These are phyloP conservation scores for Drosophila sturtevanti DNA, from an alignment of 1,140 invertebrate species.

Conservation along the genomic window DNA sequence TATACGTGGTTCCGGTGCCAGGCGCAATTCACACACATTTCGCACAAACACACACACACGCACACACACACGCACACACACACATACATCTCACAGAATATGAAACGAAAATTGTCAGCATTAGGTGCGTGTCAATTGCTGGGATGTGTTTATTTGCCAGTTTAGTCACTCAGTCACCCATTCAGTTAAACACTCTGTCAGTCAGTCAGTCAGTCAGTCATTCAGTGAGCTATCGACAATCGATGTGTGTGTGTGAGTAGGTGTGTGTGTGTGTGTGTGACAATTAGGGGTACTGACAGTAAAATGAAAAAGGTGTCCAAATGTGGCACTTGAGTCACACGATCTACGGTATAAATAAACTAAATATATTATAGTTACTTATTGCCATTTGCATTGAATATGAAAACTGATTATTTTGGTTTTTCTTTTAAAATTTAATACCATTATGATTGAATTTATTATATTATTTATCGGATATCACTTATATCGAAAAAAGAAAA, in stretches of 20 bases:
- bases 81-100: conserved; percentile 36
- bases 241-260: conserved; percentile 52
- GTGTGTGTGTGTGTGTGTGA: conserved; percentile 40
- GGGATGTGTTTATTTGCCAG: conserved; percentile 71
- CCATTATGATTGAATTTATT: too few relatives aligned
- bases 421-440: too few relatives aligned
- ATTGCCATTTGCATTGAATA: conserved; percentile 2
- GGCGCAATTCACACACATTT: conserved; percentile 41
- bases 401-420: background rate
- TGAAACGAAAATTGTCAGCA: conserved; percentile 34
- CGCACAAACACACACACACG: conserved; percentile 44
- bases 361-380: background rate
- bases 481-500: too few relatives aligned
- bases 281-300: background rate
- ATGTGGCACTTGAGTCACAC: background rate
- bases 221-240: conserved; percentile 42
- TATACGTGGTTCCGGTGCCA: conserved; percentile 36
- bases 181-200: background rate
- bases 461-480: background rate
- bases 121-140: conserved; percentile 62
- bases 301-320: background rate
- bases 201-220: background rate
- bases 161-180: conserved; percentile 21
- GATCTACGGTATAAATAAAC: conserved; percentile 2
- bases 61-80: conserved; percentile 42